Percentiles rank a stretch among this genome's conserved stretches.
Conservation (phyloP, 2,797 vertebrate genomes). For the Cynodonichthys magdalenae region DNA sequence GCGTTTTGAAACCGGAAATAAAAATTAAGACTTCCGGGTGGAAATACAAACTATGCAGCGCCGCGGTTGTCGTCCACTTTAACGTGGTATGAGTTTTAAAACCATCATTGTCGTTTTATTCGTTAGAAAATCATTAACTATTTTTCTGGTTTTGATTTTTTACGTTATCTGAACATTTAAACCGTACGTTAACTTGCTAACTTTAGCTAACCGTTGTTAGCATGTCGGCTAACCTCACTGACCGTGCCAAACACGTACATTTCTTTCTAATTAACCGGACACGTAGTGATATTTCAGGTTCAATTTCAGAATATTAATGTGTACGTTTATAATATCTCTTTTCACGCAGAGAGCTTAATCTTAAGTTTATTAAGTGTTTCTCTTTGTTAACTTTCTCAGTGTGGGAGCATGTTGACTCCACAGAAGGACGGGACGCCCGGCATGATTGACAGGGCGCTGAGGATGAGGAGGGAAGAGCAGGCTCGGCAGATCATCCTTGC, state of each 20-base stretch:
- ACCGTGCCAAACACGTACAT: not conserved
- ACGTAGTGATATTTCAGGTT: too few species aligned
- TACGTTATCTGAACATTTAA: not conserved
- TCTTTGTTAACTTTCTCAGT: too few species aligned
- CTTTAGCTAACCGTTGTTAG: slow-evolving; percentile 8
- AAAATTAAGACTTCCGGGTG: slow-evolving; percentile 34
- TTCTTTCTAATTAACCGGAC: too few species aligned
- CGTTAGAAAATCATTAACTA: accelerated
- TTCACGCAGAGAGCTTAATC: too few species aligned
- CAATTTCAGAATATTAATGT: too few species aligned
- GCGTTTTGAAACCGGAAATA: slow-evolving; percentile 33
- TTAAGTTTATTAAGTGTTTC: too few species aligned
- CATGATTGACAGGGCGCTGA: slow-evolving; percentile 90
- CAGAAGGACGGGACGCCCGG: slow-evolving; percentile 76
- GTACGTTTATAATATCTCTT: too few species aligned
- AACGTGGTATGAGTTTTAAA: slow-evolving; percentile 61
- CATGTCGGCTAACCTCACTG: not conserved
- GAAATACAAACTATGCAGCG: slow-evolving; percentile 70
- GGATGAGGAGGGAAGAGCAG: slow-evolving; percentile 91
- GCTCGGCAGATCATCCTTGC: slow-evolving; percentile 89
- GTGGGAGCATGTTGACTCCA: slow-evolving; percentile 71
- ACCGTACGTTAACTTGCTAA: not conserved
- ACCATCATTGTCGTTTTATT: not conserved
- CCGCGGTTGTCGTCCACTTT: slow-evolving; percentile 41
- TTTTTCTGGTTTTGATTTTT: too few species aligned